Evolutionary conservation across 1,140 invertebrate species (phyloP).

Genomic region (Penaeus indicus): DNA sequence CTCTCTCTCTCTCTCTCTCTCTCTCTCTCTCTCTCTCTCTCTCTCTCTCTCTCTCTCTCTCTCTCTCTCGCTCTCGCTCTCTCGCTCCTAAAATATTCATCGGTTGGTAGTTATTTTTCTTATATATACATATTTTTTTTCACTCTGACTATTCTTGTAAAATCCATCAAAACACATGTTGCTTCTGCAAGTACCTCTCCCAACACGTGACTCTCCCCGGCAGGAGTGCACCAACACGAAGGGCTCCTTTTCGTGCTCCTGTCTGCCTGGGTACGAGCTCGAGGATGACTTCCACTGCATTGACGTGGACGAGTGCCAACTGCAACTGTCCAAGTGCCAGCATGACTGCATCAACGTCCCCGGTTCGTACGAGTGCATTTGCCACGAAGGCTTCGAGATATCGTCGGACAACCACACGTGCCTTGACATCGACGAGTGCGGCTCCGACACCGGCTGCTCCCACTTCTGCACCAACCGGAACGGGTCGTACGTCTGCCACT

Average conservation of each 20-base stretch:
- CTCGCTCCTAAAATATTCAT: too few species aligned
- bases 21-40: too few species aligned
- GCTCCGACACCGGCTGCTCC: constrained; percentile 68
- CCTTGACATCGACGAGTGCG: constrained; percentile 71
- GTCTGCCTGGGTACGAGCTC: constrained; percentile 73
- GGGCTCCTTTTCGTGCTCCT: constrained; percentile 76
- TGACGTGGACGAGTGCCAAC: constrained; percentile 36
- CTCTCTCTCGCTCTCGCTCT: too few species aligned
- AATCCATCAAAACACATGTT: constrained; percentile 73
- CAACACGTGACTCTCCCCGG: constrained; percentile 74
- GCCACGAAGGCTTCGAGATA: constrained; percentile 79
- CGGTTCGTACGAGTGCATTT: constrained; percentile 85
- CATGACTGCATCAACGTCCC: constrained; percentile 83
- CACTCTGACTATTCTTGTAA: too few species aligned
- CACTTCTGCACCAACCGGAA: constrained; percentile 69
- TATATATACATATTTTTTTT: too few species aligned
- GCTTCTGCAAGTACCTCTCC: constrained; percentile 84
- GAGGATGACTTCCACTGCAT: constrained; percentile 69
- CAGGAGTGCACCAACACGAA: constrained; percentile 73
- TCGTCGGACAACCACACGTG: constrained; percentile 77
- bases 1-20: too few species aligned
- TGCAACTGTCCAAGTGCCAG: constrained; percentile 75
- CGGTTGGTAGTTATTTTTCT: too few species aligned
- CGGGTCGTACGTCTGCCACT: constrained; percentile 70
- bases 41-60: too few species aligned